phyloP scores from a whole-genome alignment of 1,140 invertebrate genomes.

The Aradophagus sp. region DNA sequence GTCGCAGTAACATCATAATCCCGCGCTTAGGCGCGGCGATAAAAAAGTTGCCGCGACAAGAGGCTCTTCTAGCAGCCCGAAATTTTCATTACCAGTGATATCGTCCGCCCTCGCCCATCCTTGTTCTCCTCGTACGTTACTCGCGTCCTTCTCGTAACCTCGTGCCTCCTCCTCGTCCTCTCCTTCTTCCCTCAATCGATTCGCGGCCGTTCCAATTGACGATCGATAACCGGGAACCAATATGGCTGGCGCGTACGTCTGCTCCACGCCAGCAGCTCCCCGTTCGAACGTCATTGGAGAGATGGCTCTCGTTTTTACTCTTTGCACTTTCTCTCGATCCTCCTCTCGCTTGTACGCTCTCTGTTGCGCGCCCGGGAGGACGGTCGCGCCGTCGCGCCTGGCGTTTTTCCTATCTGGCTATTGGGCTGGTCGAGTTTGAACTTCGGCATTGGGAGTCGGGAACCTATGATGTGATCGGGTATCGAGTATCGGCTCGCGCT shows the following conservation, averaged over 20 bases:
- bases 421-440: constrained; percentile 70
- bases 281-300: constrained; percentile 43
- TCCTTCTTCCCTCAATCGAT: too few species aligned
- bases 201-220: too few species aligned
- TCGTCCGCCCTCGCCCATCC: too few species aligned
- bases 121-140: too few species aligned
- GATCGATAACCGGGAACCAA: too few species aligned
- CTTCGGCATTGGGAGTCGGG: constrained; percentile 62
- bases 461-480: constrained; percentile 75
- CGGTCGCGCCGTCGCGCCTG: constrained; percentile 57
- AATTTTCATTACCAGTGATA: constrained; percentile 11
- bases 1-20: constrained; percentile 51
- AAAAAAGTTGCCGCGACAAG: constrained; percentile 44
- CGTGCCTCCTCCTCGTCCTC: too few species aligned
- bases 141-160: too few species aligned
- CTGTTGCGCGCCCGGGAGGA: constrained; percentile 43
- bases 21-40: constrained; percentile 13
- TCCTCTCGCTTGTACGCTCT: constrained; percentile 43
- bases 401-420: constrained; percentile 73
- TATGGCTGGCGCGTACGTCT: too few species aligned
- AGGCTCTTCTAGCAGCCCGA: too few species aligned
- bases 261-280: background rate
- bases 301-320: constrained; percentile 58
- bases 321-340: constrained; percentile 62
- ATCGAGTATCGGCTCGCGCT: constrained; percentile 74